phyloP scores from a whole-genome alignment of 2,888 invertebrate genomes.

The Nomada ruficornis region DNA sequence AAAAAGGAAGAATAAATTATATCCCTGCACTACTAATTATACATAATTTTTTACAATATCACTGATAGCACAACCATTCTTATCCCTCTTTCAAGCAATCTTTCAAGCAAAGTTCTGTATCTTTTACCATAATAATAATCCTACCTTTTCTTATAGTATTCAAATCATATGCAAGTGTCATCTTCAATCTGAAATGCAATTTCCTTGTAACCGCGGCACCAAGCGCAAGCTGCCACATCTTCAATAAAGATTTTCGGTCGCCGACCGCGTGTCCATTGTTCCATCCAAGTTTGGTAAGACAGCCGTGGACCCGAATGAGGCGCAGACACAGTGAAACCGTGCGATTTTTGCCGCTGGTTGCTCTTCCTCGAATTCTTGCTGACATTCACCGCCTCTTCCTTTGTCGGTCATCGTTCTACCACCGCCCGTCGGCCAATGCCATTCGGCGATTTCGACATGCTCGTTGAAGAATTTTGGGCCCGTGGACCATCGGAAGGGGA shows the following conservation, averaged over 20 bases:
- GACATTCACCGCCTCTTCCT: slow-evolving; percentile 64
- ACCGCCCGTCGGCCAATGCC: slow-evolving; percentile 46
- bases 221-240: neutral
- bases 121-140: too few relatives aligned
- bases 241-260: neutral
- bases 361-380: slow-evolving; percentile 58
- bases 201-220: neutral
- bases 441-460: slow-evolving; percentile 61
- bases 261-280: slow-evolving; percentile 32
- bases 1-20: too few relatives aligned
- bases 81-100: too few relatives aligned
- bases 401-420: slow-evolving; percentile 54
- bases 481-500: slow-evolving; percentile 45
- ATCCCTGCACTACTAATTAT: too few relatives aligned
- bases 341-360: slow-evolving; percentile 22
- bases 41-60: too few relatives aligned
- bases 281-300: slow-evolving; percentile 38
- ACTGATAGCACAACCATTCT: too few relatives aligned
- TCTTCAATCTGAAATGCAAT: neutral
- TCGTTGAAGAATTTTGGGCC: slow-evolving; percentile 56
- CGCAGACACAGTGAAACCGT: slow-evolving; percentile 49
- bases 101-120: too few relatives aligned
- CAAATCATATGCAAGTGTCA: neutral
- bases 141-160: too few relatives aligned
- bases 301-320: slow-evolving; percentile 20